A percentile compares a stretch with the other conserved stretches of the same genome.
phyloP scores from a whole-genome alignment of 1,140 invertebrate genomes.

The Polypedilum pembai region DNA sequence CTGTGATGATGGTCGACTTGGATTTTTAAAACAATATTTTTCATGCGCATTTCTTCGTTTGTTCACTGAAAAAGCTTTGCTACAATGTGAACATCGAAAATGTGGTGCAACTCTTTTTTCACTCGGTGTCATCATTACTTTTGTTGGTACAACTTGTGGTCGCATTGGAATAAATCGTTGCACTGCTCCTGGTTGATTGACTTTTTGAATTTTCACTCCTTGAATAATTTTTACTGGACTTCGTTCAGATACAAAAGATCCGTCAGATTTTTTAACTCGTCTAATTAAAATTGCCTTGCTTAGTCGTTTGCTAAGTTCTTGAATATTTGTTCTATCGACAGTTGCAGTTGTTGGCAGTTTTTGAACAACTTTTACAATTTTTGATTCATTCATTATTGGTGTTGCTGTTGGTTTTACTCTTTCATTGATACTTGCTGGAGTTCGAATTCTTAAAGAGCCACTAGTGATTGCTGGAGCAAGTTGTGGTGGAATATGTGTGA shows the following conservation, averaged over 20 bases:
- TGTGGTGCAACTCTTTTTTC: not conserved
- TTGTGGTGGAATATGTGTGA: not conserved
- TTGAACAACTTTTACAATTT: not conserved
- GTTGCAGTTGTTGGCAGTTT: not conserved
- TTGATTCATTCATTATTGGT: not conserved
- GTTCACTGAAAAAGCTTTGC: not conserved
- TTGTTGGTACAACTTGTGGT: not conserved
- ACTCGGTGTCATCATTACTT: not conserved
- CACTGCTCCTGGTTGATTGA: not conserved
- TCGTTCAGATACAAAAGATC: not conserved
- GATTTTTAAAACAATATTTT: not conserved
- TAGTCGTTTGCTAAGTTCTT: not conserved
- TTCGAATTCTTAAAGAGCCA: not conserved
- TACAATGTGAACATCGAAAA: not conserved
- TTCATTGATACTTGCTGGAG: not conserved
- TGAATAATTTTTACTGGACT: constrained; percentile 1
- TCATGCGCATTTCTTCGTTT: not conserved
- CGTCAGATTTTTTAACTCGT: not conserved
- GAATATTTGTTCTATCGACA: not conserved
- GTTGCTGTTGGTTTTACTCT: not conserved
- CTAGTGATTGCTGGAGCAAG: not conserved
- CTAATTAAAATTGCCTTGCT: not conserved
- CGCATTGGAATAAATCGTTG: not conserved
- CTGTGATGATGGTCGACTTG: not conserved
- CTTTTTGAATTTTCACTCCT: not conserved